phyloP scores from a whole-genome alignment of 2,888 invertebrate species.

The Mermis nigrescens region DNA sequence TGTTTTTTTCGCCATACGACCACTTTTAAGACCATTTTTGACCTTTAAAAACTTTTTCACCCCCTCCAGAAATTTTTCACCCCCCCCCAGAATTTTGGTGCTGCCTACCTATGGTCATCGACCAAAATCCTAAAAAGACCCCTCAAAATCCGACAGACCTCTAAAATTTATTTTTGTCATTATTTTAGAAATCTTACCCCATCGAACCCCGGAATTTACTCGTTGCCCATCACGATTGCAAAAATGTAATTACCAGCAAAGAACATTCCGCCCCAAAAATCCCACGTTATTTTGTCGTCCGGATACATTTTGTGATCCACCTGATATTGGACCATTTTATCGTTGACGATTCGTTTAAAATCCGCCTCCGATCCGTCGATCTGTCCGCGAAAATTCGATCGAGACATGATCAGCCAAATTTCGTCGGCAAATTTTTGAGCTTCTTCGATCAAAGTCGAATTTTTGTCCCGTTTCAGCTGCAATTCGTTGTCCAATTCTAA shows the following conservation, averaged over 20 bases:
- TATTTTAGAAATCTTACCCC: no score
- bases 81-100: no score
- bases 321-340: slow-evolving; percentile 12
- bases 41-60: no score
- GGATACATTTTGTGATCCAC: slow-evolving; percentile 13
- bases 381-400: slow-evolving; percentile 13
- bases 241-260: slow-evolving; percentile 26
- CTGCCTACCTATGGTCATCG: no score
- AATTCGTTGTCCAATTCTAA: background rate
- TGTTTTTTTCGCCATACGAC: no score
- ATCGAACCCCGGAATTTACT: background rate
- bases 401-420: slow-evolving; percentile 13
- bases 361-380: no score
- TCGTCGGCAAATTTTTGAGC: background rate
- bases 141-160: no score
- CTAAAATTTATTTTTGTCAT: no score
- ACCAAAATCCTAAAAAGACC: no score
- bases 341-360: background rate
- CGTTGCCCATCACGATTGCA: background rate
- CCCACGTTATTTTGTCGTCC: slow-evolving; percentile 19
- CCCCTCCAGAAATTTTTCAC: no score
- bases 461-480: background rate
- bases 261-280: slow-evolving; percentile 29
- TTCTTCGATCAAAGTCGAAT: background rate
- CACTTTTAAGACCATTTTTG: no score